Base-by-base conservation (phyloP, 1,140 invertebrate genomes). In the Orius laevigatus region DNA sequence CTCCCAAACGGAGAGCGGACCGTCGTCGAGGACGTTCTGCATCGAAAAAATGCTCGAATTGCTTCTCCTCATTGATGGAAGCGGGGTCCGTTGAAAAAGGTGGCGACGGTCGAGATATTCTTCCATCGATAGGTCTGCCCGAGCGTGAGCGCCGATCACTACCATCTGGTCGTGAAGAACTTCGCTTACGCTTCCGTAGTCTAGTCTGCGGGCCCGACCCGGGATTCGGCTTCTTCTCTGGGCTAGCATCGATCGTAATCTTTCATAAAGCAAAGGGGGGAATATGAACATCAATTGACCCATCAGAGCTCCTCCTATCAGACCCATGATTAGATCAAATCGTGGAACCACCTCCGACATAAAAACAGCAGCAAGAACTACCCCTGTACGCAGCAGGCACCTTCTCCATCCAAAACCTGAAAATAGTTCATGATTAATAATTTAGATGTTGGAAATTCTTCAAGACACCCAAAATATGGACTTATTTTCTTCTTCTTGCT, bases 281-380 rank as follows among this genome's bases (percentile, higher is more conserved):
- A 91, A 70, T 12, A 94, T 71, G 51, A 90, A 89, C 51, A 89
- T 77, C 5, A 92, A 61, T 0, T 84, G 84, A 0, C 84, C 82
- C 0, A 83, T 88, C 0, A 91, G 72, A 0, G 81, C 81, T 11
- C 88, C 88, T 4, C 81, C 81, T 3, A 93, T 76, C 3, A 94
- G 65, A 19, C 86, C 75, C 75, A 94, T 82, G 2, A 94, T 78
- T n/a, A 87, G 68, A 52, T 90, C 87, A 60, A 93, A 93, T 53
- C 79, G 70, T 0, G 90, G 88, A 1, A 94, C 74, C 3, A 79
- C 74, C 65, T 88, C 81, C 0, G 78, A 87, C 4, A 91, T 65
- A 14, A 86, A 74, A 4, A 92, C 74, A 0, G 79, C 78, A 1
- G 81, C 51, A 0, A 74, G 68, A 10, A 89, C 70, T 1, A 92